Percentiles rank a stretch among this genome's conserved stretches.
Evolutionary conservation across 2,113 vertebrate genomes (phyloP).

Genomic region (Thinocorus orbignyianus): DNA sequence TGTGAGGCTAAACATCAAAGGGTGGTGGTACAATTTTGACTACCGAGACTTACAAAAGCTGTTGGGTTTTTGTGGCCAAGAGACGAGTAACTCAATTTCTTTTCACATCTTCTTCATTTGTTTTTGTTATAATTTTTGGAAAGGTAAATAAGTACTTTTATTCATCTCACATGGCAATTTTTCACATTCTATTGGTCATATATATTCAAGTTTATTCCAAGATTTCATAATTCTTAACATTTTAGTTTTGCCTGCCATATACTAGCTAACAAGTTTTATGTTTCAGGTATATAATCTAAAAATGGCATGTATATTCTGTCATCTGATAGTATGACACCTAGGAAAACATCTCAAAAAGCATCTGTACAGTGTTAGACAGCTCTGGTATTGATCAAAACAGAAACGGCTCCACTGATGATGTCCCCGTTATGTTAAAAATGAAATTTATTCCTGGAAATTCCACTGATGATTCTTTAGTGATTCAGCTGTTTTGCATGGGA

Average conservation of each 20-base stretch:
- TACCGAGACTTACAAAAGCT: neutral
- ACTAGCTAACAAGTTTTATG: neutral
- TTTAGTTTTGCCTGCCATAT: neutral
- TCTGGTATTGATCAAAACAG: slow-evolving; percentile 1
- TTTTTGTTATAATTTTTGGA: neutral
- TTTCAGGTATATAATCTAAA: neutral
- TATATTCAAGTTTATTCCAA: neutral
- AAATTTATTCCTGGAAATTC: neutral
- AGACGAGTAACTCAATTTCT: neutral
- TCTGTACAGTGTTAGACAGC: neutral
- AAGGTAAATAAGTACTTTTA: neutral
- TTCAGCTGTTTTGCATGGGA: neutral
- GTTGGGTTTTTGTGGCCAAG: neutral
- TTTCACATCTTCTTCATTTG: neutral
- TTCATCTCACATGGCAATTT: neutral
- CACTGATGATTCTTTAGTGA: neutral
- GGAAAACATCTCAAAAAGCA: neutral
- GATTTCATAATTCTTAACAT: neutral
- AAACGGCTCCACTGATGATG: neutral
- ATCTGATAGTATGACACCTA: neutral
- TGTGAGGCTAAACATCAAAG: neutral
- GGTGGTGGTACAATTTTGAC: neutral
- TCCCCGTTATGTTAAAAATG: neutral
- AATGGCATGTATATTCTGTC: neutral
- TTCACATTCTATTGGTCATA: neutral